phyloP scores from a whole-genome alignment of 1,140 invertebrate species.

The Sycophaga agraensis region DNA sequence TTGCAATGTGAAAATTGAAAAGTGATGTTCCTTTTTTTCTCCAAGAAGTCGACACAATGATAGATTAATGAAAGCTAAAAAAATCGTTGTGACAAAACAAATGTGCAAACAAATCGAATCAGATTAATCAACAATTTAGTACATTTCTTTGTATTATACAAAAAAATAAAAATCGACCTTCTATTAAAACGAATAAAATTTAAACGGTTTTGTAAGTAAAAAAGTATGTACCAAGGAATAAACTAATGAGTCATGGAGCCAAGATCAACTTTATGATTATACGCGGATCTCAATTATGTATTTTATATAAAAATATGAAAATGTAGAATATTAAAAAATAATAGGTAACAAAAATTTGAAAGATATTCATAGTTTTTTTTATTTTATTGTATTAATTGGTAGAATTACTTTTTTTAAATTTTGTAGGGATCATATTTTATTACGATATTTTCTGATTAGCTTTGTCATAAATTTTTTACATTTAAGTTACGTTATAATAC shows the following conservation, averaged over 20 bases:
- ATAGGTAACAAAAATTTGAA: constrained; percentile 31
- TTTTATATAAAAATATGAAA: constrained; percentile 56
- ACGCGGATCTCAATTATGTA: constrained; percentile 54
- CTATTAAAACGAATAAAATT: constrained; percentile 23
- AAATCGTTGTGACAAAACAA: constrained; percentile 28
- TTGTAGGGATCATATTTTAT: no score
- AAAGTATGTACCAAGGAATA: constrained; percentile 42
- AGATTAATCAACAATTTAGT: constrained; percentile 26
- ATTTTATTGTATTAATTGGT: constrained; percentile 54
- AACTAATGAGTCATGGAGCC: constrained; percentile 34
- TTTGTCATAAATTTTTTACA: no score
- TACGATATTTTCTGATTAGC: no score
- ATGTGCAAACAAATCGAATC: constrained; percentile 27
- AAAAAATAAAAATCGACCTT: constrained; percentile 28
- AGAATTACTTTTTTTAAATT: constrained; percentile 39
- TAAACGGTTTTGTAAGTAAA: constrained; percentile 36
- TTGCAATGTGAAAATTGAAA: constrained; percentile 44
- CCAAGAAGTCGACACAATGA: constrained; percentile 21
- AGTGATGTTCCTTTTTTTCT: constrained; percentile 45
- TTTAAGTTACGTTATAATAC: no score
- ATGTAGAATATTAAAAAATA: constrained; percentile 34
- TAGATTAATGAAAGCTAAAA: constrained; percentile 23
- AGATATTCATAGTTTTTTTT: constrained; percentile 47
- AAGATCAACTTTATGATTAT: constrained; percentile 29
- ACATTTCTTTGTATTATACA: constrained; percentile 32